These are phyloP conservation scores for Linyphia triangularis DNA, from an alignment of 2,888 invertebrate genomes.

Conservation along the genomic window DNA sequence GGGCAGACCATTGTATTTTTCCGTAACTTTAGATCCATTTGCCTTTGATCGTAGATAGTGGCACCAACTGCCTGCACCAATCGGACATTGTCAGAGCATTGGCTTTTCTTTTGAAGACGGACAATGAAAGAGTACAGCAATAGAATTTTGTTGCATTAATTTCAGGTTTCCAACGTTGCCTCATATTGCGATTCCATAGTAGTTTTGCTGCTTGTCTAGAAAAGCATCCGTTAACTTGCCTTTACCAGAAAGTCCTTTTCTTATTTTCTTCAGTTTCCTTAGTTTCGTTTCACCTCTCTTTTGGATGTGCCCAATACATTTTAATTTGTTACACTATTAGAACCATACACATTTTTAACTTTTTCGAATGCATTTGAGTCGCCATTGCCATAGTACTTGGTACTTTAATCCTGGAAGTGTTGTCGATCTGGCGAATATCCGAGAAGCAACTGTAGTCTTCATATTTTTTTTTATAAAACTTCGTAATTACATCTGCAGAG, in stretches of 20 bases:
- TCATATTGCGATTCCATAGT: slow-evolving; percentile 27
- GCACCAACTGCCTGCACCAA: slow-evolving; percentile 4
- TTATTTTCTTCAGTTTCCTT: too few species aligned
- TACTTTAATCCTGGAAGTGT: too few species aligned
- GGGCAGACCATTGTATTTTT: neutral
- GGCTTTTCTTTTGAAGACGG: neutral
- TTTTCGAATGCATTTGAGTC: too few species aligned
- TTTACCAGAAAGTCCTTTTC: slow-evolving; percentile 6
- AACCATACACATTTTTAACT: too few species aligned
- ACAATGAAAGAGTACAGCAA: slow-evolving; percentile 5
- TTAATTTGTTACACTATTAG: too few species aligned
- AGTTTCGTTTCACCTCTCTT: too few species aligned
- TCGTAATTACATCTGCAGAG: too few species aligned
- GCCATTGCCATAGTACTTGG: too few species aligned
- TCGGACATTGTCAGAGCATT: slow-evolving; percentile 29
- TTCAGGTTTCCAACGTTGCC: neutral
- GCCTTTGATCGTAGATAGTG: neutral
- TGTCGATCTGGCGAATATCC: too few species aligned
- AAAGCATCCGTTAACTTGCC: slow-evolving; percentile 22
- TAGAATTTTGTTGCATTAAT: neutral
- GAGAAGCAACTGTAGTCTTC: neutral
- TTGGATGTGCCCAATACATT: too few species aligned
- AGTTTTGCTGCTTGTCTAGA: slow-evolving; percentile 34
- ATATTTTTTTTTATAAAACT: too few species aligned
- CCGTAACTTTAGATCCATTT: neutral